Conservation (phyloP, 2,797 vertebrate genomes). For the Taeniopygia guttata region DNA sequence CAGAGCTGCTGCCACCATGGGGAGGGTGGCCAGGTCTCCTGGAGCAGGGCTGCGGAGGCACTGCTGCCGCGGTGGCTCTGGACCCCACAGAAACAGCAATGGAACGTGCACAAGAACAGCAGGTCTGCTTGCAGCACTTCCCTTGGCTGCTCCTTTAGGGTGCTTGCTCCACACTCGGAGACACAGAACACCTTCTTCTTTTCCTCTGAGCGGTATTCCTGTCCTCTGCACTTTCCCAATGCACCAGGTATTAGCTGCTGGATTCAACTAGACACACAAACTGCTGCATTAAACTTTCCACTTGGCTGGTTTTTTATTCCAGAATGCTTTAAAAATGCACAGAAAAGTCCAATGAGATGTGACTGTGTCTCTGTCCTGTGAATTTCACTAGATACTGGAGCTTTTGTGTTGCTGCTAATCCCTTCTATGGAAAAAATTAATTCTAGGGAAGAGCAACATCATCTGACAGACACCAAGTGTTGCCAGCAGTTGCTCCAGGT, state of each 20-base stretch:
- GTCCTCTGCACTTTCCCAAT: neutral
- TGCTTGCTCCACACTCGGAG: neutral
- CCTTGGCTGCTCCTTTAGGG: neutral
- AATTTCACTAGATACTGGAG: neutral
- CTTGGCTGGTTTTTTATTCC: neutral
- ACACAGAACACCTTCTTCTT: neutral
- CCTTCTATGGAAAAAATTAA: too few relatives aligned
- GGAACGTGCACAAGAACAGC: neutral
- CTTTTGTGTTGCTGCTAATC: too few relatives aligned
- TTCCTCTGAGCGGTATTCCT: too few relatives aligned
- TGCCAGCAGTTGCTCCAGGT: too few relatives aligned
- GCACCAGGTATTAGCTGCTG: too few relatives aligned
- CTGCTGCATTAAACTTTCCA: neutral
- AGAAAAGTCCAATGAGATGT: neutral
- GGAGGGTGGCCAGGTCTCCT: rapidly evolving
- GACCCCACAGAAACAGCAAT: too few relatives aligned
- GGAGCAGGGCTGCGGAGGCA: rapidly evolving
- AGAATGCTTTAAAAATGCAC: neutral
- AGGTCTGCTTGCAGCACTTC: neutral
- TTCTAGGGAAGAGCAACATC: too few relatives aligned
- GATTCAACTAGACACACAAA: neutral
- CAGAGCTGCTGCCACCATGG: neutral
- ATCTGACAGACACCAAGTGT: too few relatives aligned
- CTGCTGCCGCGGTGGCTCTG: neutral
- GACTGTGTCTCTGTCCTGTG: neutral